phyloP scores from a whole-genome alignment of 2,888 invertebrate genomes.

The Leptura quadrifasciata region DNA sequence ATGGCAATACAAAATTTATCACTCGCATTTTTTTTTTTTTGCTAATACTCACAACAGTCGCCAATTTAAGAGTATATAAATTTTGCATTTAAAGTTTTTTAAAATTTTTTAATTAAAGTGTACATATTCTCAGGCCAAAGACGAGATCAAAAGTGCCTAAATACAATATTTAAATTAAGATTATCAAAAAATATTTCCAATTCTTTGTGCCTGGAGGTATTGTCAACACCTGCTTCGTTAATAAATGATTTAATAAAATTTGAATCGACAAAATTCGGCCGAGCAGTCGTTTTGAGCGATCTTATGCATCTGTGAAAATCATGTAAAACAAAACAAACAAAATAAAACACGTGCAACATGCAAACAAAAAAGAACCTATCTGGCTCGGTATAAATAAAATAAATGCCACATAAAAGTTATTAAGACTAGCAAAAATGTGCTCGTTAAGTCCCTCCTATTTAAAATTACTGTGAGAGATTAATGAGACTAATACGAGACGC shows the following conservation, averaged over 20 bases:
- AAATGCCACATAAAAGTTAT: conserved; percentile 20
- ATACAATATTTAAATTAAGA: conserved; percentile 25
- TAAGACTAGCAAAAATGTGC: conserved; percentile 18
- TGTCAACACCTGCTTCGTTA: conserved; percentile 41
- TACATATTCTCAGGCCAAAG: conserved; percentile 29
- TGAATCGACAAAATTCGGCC: conserved; percentile 67
- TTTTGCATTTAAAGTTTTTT: conserved; percentile 28
- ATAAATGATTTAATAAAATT: conserved; percentile 53
- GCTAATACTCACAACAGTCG: not conserved
- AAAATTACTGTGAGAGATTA: too few species aligned
- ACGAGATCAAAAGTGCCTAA: conserved; percentile 6
- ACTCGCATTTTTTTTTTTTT: conserved; percentile 17
- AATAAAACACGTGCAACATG: conserved; percentile 70
- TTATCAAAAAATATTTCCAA: conserved; percentile 35
- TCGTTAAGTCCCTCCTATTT: not conserved
- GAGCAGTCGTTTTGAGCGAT: conserved; percentile 74
- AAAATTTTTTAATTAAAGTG: not conserved
- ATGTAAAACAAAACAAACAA: conserved; percentile 64
- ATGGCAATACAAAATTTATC: conserved; percentile 35
- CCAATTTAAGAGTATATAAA: conserved; percentile 31
- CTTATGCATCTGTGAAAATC: conserved; percentile 74
- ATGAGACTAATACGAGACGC: conserved; percentile 41
- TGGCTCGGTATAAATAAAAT: conserved; percentile 58
- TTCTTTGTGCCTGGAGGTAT: conserved; percentile 40
- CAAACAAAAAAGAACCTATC: conserved; percentile 63